These are phyloP conservation scores for Therioaphis trifolii DNA, from an alignment of 2,888 invertebrate genomes.

Conservation along the genomic window DNA sequence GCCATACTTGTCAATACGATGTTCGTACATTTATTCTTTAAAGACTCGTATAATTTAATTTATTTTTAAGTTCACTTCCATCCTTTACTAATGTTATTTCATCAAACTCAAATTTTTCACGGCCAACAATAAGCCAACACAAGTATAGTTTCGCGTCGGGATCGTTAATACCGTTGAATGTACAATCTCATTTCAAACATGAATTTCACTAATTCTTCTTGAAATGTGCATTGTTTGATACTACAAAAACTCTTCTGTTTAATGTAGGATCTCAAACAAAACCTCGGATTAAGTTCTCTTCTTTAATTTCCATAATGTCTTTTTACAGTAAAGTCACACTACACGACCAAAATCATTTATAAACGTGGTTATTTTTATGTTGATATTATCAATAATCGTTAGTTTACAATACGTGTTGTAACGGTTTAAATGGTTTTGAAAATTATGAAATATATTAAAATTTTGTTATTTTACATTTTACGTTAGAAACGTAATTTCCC, in stretches of 20 bases:
- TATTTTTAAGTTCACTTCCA: not conserved
- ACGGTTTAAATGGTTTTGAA: too few relatives aligned
- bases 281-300: slow-evolving; percentile 7
- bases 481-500: too few relatives aligned
- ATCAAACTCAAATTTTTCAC: not conserved
- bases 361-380: not conserved
- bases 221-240: not conserved
- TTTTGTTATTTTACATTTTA: too few relatives aligned
- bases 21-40: too few relatives aligned
- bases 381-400: too few relatives aligned
- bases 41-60: not conserved
- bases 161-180: slow-evolving; percentile 1
- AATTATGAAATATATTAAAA: too few relatives aligned
- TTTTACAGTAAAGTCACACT: not conserved
- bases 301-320: slow-evolving; percentile 10
- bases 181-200: not conserved
- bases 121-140: not conserved
- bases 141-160: not conserved
- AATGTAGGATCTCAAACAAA: not conserved
- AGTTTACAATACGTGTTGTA: not conserved
- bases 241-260: slow-evolving; percentile 22
- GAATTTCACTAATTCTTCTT: slow-evolving; percentile 26
- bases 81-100: not conserved
- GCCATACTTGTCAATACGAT: slow-evolving; percentile 2
- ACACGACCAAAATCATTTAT: not conserved